These are phyloP conservation scores for Hanleya hanleyi DNA, from an alignment of 2,888 invertebrate species.

Conservation along the genomic window DNA sequence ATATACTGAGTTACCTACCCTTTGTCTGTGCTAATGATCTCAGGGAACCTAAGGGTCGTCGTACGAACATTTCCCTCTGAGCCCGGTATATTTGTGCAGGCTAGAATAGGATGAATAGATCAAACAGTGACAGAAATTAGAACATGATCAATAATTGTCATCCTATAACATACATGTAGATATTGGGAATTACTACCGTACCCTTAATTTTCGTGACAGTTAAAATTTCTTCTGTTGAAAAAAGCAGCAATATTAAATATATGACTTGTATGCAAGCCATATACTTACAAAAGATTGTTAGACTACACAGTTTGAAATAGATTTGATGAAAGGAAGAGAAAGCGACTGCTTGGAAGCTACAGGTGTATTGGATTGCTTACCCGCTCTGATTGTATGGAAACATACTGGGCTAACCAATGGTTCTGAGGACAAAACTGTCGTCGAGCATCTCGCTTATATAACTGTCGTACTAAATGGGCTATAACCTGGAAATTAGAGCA, in stretches of 20 bases:
- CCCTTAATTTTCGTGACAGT: too few relatives aligned
- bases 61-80: conserved; percentile 56
- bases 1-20: not conserved
- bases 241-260: too few relatives aligned
- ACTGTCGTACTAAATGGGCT: conserved; percentile 84
- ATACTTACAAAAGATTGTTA: too few relatives aligned
- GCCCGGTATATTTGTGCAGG: conserved; percentile 66
- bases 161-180: too few relatives aligned
- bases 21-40: conserved; percentile 56
- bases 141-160: not conserved
- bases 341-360: too few relatives aligned
- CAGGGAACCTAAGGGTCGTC: conserved; percentile 63
- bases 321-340: not conserved
- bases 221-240: too few relatives aligned
- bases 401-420: conserved; percentile 80
- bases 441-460: conserved; percentile 90
- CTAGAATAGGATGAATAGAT: conserved; percentile 42
- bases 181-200: too few relatives aligned
- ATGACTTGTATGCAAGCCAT: too few relatives aligned
- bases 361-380: conserved; percentile 46
- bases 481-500: conserved; percentile 79
- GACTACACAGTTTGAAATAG: too few relatives aligned
- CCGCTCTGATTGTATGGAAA: conserved; percentile 71
- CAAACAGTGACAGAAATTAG: not conserved
- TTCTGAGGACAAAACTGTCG: conserved; percentile 83